phyloP scores from a whole-genome alignment of 2,888 invertebrate genomes.

The Diarsia dahlii region DNA sequence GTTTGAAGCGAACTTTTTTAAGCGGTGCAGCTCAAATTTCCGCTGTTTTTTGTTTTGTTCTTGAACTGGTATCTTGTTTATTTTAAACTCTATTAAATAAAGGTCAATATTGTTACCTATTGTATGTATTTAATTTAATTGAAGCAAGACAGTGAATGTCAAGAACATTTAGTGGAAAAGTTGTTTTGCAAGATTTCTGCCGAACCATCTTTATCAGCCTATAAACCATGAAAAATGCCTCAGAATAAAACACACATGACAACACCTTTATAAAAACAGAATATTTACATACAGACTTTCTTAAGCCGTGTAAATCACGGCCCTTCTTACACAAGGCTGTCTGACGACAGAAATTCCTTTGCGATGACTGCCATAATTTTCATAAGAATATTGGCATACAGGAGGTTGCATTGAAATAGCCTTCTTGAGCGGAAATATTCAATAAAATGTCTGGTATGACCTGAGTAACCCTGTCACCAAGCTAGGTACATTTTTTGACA shows the following conservation, averaged over 20 bases:
- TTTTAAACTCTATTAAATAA: conserved; percentile 33
- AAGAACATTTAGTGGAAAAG: conserved; percentile 32
- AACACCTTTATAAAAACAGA: neutral
- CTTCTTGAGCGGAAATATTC: neutral
- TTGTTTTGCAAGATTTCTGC: conserved; percentile 8
- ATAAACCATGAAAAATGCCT: neutral
- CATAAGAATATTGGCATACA: neutral
- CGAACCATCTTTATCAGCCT: neutral
- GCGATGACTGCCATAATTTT: neutral
- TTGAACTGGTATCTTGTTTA: conserved; percentile 44
- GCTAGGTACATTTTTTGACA: neutral
- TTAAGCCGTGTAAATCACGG: neutral
- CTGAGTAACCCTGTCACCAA: neutral
- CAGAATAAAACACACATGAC: neutral
- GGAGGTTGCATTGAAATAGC: neutral
- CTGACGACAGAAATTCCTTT: conserved; percentile 31
- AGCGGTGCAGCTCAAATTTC: conserved; percentile 18
- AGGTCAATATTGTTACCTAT: conserved; percentile 46
- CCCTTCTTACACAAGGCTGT: conserved; percentile 19
- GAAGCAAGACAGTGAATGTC: conserved; percentile 36
- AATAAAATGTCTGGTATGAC: neutral
- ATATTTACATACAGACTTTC: neutral
- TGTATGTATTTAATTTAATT: conserved; percentile 35
- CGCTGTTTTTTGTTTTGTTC: conserved; percentile 29
- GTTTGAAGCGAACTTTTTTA: neutral